Evolutionary conservation across 2,797 vertebrate genomes (phyloP).

Genomic region (Poecilia velifera): DNA sequence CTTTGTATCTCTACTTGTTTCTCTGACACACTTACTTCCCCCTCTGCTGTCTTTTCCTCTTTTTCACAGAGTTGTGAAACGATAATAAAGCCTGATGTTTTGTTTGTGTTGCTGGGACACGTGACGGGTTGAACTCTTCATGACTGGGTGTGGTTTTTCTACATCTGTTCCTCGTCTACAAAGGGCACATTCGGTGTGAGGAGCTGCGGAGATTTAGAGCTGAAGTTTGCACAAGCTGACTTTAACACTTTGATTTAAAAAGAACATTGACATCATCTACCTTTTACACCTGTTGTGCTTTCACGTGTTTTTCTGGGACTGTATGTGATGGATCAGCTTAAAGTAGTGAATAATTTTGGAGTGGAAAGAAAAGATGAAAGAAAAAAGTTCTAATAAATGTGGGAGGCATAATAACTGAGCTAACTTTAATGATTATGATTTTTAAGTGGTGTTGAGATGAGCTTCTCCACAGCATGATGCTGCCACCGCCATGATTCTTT

Average conservation of each 20-base stretch:
- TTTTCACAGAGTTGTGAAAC: conserved; percentile 47
- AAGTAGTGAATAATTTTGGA: background rate
- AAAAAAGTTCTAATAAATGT: background rate
- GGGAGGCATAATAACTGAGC: background rate
- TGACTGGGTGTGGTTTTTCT: conserved; percentile 71
- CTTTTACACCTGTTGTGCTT: background rate
- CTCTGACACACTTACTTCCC: conserved; percentile 21
- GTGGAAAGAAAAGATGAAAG: background rate
- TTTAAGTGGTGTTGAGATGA: background rate
- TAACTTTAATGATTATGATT: background rate
- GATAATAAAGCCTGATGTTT: conserved; percentile 56
- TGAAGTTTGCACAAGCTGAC: conserved; percentile 30
- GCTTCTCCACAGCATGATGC: background rate
- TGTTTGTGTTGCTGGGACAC: conserved; percentile 74
- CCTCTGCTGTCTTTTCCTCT: conserved; percentile 34
- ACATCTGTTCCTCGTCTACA: conserved; percentile 62
- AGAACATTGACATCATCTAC: background rate
- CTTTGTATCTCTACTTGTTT: conserved; percentile 15
- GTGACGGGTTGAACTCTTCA: conserved; percentile 51
- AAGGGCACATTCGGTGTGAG: conserved; percentile 45
- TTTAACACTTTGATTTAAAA: background rate
- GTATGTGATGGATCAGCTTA: background rate
- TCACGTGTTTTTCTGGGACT: background rate
- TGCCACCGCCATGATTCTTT: background rate
- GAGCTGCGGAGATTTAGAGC: conserved; percentile 40